Conservation (phyloP, 2,888 invertebrate species). For the Acanthoscelides obtectus region DNA sequence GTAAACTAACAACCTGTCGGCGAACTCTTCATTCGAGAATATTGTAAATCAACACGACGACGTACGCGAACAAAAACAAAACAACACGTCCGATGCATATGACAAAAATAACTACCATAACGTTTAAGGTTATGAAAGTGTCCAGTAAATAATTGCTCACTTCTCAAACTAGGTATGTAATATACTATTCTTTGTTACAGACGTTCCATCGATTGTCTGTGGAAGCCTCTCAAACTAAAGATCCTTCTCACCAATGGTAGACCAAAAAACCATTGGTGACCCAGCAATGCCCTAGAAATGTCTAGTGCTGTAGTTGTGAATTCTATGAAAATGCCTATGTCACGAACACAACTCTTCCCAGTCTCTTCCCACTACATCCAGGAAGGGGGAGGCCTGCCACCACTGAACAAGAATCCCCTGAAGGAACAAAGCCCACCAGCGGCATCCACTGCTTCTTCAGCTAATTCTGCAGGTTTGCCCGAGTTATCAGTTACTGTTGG, state of each 20-base stretch:
- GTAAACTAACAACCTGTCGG: too few relatives aligned
- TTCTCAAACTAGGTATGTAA: too few relatives aligned
- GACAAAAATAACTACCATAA: too few relatives aligned
- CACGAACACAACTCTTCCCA: slow-evolving; percentile 49
- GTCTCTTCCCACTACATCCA: slow-evolving; percentile 44
- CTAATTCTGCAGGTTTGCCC: slow-evolving; percentile 32
- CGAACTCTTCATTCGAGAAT: too few relatives aligned
- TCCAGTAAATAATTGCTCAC: too few relatives aligned
- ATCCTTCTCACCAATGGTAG: slow-evolving; percentile 32
- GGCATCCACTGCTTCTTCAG: slow-evolving; percentile 37
- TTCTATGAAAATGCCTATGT: slow-evolving; percentile 42
- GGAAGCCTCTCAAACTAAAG: slow-evolving; percentile 28
- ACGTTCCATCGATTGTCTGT: slow-evolving; percentile 9
- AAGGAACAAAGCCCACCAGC: slow-evolving; percentile 50
- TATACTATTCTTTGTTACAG: background rate
- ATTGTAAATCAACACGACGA: too few relatives aligned
- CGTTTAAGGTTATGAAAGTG: too few relatives aligned
- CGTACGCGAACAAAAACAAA: too few relatives aligned
- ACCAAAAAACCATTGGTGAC: slow-evolving; percentile 39
- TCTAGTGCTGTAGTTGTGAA: slow-evolving; percentile 46
- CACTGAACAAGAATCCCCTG: slow-evolving; percentile 45
- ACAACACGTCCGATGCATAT: too few relatives aligned
- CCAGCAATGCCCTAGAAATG: slow-evolving; percentile 40
- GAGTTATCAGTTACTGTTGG: slow-evolving; percentile 24
- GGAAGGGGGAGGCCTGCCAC: slow-evolving; percentile 49